Base-by-base conservation (phyloP, 2,797 vertebrate genomes). In the Cynodonichthys magdalenae region DNA sequence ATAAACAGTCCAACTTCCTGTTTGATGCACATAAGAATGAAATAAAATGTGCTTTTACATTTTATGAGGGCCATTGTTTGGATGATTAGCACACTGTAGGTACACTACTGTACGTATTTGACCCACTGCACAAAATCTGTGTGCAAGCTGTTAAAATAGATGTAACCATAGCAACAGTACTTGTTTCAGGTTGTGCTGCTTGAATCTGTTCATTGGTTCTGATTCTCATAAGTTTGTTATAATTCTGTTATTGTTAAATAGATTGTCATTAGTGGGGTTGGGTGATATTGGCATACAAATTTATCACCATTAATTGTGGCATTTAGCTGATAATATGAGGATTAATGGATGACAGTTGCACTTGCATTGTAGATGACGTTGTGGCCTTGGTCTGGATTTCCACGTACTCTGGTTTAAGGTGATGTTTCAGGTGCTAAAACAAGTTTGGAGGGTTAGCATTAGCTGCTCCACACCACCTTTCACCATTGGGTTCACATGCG, bases 121-220 rank as follows among this genome's bases (percentile, higher is more conserved):
- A 47, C 53, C 17, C 4, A 18, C 19, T 73, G 15, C 39, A 29
- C 27, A 65, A 72, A 51, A 60, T 62, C 19, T 36, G 12, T 51
- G 36, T 45, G n/a, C 29, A 19, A 53, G 11, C 6, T 56, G 27
- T 69, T 74, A 15, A 45, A 69, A 61, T 45, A 17, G 14, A 65
- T 27, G 74, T 77, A 72, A 76, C 78, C 69, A 79, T 81, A 52
- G 75, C 64, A 84, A 81, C 74, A 64, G 6, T 36, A 34, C 15
- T 64, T 53, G 28, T 48, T 62, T 69, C 45, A 68, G 46, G 6
- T 27, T 64, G 44, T 57, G 42, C 59, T 55, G 20, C 58, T 59
- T n/a, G 29, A 36, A 8, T 45, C 15, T n/a, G 41, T 34, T 47
- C 44, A 47, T 34, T 12, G 15, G n/a, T 31, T 29, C 46, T 19